phyloP scores from a whole-genome alignment of 2,888 invertebrate species.

The Platycheirus albimanus region DNA sequence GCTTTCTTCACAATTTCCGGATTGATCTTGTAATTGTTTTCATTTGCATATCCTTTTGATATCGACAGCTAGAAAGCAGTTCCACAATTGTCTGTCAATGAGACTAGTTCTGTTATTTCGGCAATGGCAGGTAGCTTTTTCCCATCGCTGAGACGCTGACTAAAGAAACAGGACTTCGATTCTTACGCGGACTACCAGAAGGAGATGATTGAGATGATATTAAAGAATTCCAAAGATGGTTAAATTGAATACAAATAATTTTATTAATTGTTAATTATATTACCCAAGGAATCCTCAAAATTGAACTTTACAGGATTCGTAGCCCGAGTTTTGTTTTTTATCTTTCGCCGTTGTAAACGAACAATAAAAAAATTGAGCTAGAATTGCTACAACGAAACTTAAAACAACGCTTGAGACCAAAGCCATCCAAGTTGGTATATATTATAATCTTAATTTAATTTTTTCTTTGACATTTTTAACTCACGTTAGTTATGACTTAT shows the following conservation, averaged over 20 bases:
- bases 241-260: neutral
- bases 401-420: conserved; percentile 84
- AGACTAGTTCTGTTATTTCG: conserved; percentile 88
- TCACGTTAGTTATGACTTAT: no score
- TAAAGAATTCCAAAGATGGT: conserved; percentile 9
- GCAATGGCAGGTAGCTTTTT: conserved; percentile 87
- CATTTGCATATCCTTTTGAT: conserved; percentile 75
- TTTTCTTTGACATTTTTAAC: conserved; percentile 78
- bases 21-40: conserved; percentile 81
- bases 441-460: conserved; percentile 82
- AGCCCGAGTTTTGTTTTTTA: conserved; percentile 82
- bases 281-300: conserved; percentile 89
- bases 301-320: conserved; percentile 87
- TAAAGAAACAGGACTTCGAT: conserved; percentile 86
- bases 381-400: conserved; percentile 87
- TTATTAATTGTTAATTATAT: conserved; percentile 55
- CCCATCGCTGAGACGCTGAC: conserved; percentile 86
- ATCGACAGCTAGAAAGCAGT: conserved; percentile 80
- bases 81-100: conserved; percentile 84
- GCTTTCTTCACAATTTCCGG: conserved; percentile 82
- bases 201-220: conserved; percentile 86
- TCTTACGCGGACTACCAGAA: conserved; percentile 85
- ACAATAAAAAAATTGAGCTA: conserved; percentile 91
- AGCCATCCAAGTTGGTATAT: conserved; percentile 94
- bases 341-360: conserved; percentile 89